phyloP scores from a whole-genome alignment of 2,888 invertebrate species.

The Erynnis tages region DNA sequence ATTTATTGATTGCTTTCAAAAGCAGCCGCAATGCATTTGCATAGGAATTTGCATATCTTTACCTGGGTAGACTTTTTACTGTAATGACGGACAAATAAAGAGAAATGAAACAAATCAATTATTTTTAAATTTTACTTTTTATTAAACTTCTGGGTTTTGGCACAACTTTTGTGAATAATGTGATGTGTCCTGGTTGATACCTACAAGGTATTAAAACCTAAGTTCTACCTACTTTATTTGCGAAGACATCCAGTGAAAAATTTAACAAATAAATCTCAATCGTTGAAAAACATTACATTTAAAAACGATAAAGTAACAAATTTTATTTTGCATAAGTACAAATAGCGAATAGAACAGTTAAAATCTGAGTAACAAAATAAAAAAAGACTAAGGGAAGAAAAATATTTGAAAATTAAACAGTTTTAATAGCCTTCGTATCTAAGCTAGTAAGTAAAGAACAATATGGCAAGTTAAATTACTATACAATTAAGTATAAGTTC shows the following conservation, averaged over 20 bases:
- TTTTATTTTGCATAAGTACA: conserved; percentile 44
- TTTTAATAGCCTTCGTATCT: conserved; percentile 20
- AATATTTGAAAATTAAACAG: conserved; percentile 4
- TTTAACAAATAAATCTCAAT: conserved; percentile 45
- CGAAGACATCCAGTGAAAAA: conserved; percentile 35
- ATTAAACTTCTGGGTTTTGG: conserved; percentile 81
- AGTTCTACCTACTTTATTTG: conserved; percentile 65
- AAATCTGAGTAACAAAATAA: conserved; percentile 33
- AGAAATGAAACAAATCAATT: conserved; percentile 50
- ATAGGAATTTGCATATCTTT: no score
- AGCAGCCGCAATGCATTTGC: no score
- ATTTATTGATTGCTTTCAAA: no score
- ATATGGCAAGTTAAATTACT: conserved; percentile 41
- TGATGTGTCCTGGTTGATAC: conserved; percentile 78
- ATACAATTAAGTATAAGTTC: conserved; percentile 29
- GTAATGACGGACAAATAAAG: no score
- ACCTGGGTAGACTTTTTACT: no score
- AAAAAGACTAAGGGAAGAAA: conserved; percentile 1
- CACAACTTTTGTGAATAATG: conserved; percentile 79
- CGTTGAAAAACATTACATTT: conserved; percentile 37
- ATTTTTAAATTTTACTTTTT: conserved; percentile 71
- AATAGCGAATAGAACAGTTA: conserved; percentile 27
- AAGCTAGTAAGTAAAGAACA: conserved; percentile 16
- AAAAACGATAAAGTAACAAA: conserved; percentile 41
- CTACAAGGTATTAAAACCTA: conserved; percentile 74